A percentile compares a stretch with the other conserved stretches of the same genome.
phyloP scores from a whole-genome alignment of 1,140 invertebrate species.

The Leptinotarsa texana region DNA sequence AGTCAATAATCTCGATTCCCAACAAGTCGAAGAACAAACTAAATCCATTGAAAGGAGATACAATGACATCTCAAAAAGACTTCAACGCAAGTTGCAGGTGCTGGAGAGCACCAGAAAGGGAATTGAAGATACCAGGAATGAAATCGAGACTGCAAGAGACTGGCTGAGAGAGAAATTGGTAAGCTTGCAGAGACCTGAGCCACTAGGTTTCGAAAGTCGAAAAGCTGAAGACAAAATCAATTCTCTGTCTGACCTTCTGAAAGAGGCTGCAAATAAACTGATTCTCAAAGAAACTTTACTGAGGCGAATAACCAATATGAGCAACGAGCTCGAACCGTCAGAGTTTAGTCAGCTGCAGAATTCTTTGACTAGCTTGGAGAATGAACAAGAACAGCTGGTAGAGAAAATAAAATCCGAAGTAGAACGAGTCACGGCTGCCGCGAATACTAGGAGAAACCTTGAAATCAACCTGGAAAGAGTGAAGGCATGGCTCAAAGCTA shows the following conservation, averaged over 20 bases:
- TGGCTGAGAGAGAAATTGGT: slow-evolving; percentile 80
- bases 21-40: slow-evolving; percentile 85
- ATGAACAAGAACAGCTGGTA: slow-evolving; percentile 74
- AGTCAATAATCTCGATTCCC: slow-evolving; percentile 83
- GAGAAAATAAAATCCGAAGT: slow-evolving; percentile 74
- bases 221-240: slow-evolving; percentile 73
- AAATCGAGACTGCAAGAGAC: slow-evolving; percentile 74
- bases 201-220: slow-evolving; percentile 75
- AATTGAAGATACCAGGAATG: slow-evolving; percentile 73
- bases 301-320: slow-evolving; percentile 80
- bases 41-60: slow-evolving; percentile 82
- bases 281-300: slow-evolving; percentile 79
- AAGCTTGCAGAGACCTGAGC: slow-evolving; percentile 67
- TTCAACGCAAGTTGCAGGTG: slow-evolving; percentile 80
- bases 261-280: slow-evolving; percentile 84
- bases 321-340: slow-evolving; percentile 79
- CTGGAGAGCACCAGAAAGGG: slow-evolving; percentile 79
- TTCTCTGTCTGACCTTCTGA: slow-evolving; percentile 71
- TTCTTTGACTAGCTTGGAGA: slow-evolving; percentile 65
- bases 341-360: slow-evolving; percentile 75
- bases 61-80: slow-evolving; percentile 79
- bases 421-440: slow-evolving; percentile 67
- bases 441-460: slow-evolving; percentile 73
- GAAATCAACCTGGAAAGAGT: slow-evolving; percentile 78
- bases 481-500: slow-evolving; percentile 76